Evolutionary conservation across 2,113 vertebrate genomes (phyloP), one percentile per base, ranked within the genome.

Genomic region (Piaya cayana): DNA sequence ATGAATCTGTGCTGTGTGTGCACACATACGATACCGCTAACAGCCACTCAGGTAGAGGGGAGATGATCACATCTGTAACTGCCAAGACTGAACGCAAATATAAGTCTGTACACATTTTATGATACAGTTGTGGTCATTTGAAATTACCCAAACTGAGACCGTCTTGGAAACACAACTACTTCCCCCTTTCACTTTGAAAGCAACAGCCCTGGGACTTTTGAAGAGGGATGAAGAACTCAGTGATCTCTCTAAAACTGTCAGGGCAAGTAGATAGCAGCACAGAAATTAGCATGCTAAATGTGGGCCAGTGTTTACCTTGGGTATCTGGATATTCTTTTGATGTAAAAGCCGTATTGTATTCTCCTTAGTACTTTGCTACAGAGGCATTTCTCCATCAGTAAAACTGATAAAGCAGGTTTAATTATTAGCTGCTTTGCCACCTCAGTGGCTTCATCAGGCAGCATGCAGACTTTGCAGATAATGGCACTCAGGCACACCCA

Each of bases 401-500:
- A 92, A 93, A 81, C 60, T 1, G 9, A 94, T 87, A 92, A 92
- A 76, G 39, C 47, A 43, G 76, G 94, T 88, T 97, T 96, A 96
- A 96, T 96, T 68, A 94, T 97, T 96, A 95, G 93, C 88, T 92
- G 70, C 19, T 64, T 55, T 71, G 79, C 80, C 72, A 72, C 88
- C 72, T 93, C 0, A 1, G 36, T 71, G 68, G 27, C 75, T 87
- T 94, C 65, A 77, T 27, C 78, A 90, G 30, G 50, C 79, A 42
- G 27, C 2, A 1, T 7, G 37, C 55, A 88, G 69, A 20, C 70
- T 53, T 67, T 52, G 55, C 74, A 82, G 92, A 89, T 63, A 29
- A 13, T 0, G 10, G 43, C 49, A 59, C 16, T 36, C 23, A 6
- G 87, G 77, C 90, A 96, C 83, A 53, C 58, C 90, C 68, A 76